Evolutionary conservation across 2,113 vertebrate genomes (phyloP), one percentile per base, ranked within the genome.

Genomic region (Australoheros scitulus): DNA sequence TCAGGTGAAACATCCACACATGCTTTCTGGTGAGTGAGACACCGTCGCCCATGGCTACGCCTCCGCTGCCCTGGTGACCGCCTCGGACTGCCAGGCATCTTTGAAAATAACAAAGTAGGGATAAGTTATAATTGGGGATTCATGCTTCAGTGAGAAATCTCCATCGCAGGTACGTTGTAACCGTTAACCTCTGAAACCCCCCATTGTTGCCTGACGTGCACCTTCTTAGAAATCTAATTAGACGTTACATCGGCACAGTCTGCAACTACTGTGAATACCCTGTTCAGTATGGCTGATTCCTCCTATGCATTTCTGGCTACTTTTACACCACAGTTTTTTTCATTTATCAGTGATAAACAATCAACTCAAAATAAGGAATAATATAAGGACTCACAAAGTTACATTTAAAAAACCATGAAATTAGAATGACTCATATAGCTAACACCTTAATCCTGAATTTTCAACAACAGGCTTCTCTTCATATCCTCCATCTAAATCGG

Each of bases 1-100:
- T 95, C 96, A 14, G 95, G 95, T n/a, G 96, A 96, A 61, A 93
- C 80, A 43, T 96, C 96, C 63, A 95, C 91, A 24, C 93, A 95
- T 1, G 91, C 89, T 64, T 34, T 93, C 92, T 96, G 95, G 82
- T 96, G 91, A 34, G 47, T 86, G 68, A 96, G 92, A 75, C 88
- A 74, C 26, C 92, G 90, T 15, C 94, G 89, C 3, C 34, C 82
- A 0, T 91, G 90, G 89, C 95, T 95, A 80, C 89, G 90, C 78
- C 91, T 94, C 47, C 89, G 90, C 34, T 94, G 95, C 2, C 68
- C 72, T 1, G 95, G 95, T 32, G 96, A 96, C 18, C 88, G 76
- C 79, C 81, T 88, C 14, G 94, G 94, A 80, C 90, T 88, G 52
- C 79, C 80, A 5, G 90, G 81, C 7, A 90, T 59, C 96, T 96